Evolutionary conservation across 2,797 vertebrate genomes (phyloP), one percentile per base, ranked within the genome.

Genomic region (Anguilla obscura): DNA sequence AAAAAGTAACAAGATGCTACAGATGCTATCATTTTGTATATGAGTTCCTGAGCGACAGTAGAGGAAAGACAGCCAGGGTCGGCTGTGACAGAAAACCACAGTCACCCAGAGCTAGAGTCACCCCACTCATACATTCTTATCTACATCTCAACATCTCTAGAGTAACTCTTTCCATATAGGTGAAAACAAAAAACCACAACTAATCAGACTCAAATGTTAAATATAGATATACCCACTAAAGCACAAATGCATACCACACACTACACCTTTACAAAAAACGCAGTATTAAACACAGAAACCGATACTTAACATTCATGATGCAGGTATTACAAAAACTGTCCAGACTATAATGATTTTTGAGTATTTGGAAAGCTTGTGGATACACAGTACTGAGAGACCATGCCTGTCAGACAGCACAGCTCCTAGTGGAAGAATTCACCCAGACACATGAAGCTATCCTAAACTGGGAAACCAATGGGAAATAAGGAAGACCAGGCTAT

Each of bases 81-180:
- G 6, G 18, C 12, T 82, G 45, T 82, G 79, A 82, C 45, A 82
- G 74, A 3, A 21, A 79, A 40, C 45, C 79, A 48, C 18, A 82
- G 21, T 21, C 79, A 2, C 36, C 79, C 79, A 24, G 79, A 50
- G 21, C 45, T 50, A 45, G 21, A 82, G 45, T 82, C 14, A 45
- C 36, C 76, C 45, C 36, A 18, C 36, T 45, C 36, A 36, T 45
- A 36, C 16, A 48, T 7, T 48, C 79, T 82, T 82, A 82, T 82
- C 79, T 82, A 9, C 24, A 50, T 12, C 76, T 80, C 79, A 82
- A 10, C 40, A 48, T 82, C 79, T 82, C 45, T 8, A 50, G 24
- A 50, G 45, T 24, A 8, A 82, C 79, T 82, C 79, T 50, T 82
- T 82, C 79, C 40, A 82, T n/a, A 50, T 21, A n/a, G 79, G 45